These are phyloP conservation scores for Bettongia penicillata DNA, from an alignment of 2,113 vertebrate genomes.

Conservation along the genomic window DNA sequence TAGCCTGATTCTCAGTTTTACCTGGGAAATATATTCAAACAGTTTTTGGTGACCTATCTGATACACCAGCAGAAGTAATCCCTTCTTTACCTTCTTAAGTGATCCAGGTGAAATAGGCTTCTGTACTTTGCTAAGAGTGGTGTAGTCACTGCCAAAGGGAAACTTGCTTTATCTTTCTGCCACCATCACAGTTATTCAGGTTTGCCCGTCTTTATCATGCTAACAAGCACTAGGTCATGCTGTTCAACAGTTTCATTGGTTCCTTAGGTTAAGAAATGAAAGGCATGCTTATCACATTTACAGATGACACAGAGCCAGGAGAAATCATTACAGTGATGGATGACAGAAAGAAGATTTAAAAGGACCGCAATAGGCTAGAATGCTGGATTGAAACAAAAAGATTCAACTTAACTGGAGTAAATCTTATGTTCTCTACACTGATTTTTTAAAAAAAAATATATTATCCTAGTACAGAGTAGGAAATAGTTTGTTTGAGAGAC, in stretches of 20 bases:
- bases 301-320: neutral
- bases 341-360: neutral
- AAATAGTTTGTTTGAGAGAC: neutral
- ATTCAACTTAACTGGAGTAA: neutral
- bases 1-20: neutral
- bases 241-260: neutral
- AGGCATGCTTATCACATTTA: neutral
- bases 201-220: too few relatives aligned
- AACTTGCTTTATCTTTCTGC: too few relatives aligned
- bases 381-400: neutral
- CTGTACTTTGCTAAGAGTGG: too few relatives aligned
- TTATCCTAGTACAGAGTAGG: neutral
- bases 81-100: neutral
- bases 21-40: neutral
- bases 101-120: neutral
- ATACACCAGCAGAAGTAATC: neutral
- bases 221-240: too few relatives aligned
- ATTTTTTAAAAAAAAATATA: neutral
- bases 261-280: neutral
- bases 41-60: neutral
- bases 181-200: too few relatives aligned
- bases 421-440: neutral
- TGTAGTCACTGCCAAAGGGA: too few relatives aligned
- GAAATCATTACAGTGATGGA: neutral
- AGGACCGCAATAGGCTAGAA: neutral